A percentile compares a stretch with the other conserved stretches of the same genome.
Conservation (phyloP, 2,113 vertebrate genomes). For the Spermophilus dauricus region DNA sequence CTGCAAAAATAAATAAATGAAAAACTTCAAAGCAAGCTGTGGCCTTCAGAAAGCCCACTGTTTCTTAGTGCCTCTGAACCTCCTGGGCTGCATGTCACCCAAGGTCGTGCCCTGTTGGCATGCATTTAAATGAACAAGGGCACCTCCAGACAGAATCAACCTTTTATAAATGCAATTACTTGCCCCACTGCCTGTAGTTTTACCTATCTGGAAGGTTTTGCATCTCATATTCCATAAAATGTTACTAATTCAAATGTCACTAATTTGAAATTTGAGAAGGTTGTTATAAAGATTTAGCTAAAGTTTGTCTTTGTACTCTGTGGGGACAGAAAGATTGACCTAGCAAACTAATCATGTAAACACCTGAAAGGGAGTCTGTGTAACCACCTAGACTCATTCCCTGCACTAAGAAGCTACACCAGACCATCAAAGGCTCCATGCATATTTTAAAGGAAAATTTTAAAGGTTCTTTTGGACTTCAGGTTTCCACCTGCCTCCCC, state of each 20-base stretch:
- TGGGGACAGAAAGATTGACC: background rate
- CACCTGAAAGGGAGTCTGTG: background rate
- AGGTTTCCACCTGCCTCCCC: too few species aligned
- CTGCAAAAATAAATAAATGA: too few species aligned
- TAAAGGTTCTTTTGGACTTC: background rate
- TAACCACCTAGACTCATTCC: background rate
- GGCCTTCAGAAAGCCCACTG: background rate
- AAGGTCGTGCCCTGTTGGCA: background rate
- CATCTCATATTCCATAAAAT: background rate
- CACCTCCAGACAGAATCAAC: background rate
- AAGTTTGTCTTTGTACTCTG: constrained; percentile 1
- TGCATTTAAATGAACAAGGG: background rate
- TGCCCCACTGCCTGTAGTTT: background rate
- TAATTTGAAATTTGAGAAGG: background rate
- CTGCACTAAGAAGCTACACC: background rate
- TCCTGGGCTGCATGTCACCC: background rate
- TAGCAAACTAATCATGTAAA: constrained; percentile 1
- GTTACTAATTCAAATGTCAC: background rate
- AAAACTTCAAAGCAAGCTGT: background rate
- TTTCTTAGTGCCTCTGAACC: background rate
- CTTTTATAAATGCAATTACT: background rate
- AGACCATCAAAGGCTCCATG: background rate
- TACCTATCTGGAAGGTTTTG: background rate
- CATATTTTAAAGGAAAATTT: background rate
- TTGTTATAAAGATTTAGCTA: constrained; percentile 16